These are phyloP conservation scores for Proisotoma minuta DNA, from an alignment of 2,888 invertebrate species.

Conservation along the genomic window DNA sequence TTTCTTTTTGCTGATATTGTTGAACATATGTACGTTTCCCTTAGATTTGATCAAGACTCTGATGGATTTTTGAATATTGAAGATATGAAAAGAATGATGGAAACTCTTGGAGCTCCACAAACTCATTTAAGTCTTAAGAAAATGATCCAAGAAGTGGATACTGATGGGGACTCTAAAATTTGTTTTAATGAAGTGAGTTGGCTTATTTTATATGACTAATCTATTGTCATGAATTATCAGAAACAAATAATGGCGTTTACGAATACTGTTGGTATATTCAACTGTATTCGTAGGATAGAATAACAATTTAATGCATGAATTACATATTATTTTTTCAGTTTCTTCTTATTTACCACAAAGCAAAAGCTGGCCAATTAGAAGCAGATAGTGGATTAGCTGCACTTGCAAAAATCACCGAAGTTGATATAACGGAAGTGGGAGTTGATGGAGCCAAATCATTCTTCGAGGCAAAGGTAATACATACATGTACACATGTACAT, in stretches of 20 bases:
- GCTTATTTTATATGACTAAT: background rate
- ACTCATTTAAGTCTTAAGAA: constrained; percentile 90
- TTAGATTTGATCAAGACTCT: constrained; percentile 70
- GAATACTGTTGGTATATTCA: too few species aligned
- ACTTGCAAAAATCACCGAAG: constrained; percentile 79
- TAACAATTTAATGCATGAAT: too few species aligned
- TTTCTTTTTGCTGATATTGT: too few species aligned
- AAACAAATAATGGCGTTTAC: background rate
- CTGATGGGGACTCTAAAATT: constrained; percentile 77
- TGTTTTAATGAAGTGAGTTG: constrained; percentile 75
- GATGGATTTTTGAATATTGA: constrained; percentile 84
- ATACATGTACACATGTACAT: too few species aligned
- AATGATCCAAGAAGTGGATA: constrained; percentile 90
- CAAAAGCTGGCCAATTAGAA: constrained; percentile 82
- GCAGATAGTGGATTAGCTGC: constrained; percentile 81
- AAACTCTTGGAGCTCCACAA: constrained; percentile 88
- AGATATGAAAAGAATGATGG: constrained; percentile 95
- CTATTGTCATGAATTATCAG: background rate
- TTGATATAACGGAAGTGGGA: constrained; percentile 89
- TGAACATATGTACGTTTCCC: too few species aligned
- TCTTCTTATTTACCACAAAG: constrained; percentile 69
- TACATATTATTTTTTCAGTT: constrained; percentile 52
- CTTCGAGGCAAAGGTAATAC: constrained; percentile 87
- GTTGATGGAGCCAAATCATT: constrained; percentile 92
- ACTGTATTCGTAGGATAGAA: too few species aligned